Conservation (phyloP, 2,113 vertebrate genomes). For the Paradisaea rubra region DNA sequence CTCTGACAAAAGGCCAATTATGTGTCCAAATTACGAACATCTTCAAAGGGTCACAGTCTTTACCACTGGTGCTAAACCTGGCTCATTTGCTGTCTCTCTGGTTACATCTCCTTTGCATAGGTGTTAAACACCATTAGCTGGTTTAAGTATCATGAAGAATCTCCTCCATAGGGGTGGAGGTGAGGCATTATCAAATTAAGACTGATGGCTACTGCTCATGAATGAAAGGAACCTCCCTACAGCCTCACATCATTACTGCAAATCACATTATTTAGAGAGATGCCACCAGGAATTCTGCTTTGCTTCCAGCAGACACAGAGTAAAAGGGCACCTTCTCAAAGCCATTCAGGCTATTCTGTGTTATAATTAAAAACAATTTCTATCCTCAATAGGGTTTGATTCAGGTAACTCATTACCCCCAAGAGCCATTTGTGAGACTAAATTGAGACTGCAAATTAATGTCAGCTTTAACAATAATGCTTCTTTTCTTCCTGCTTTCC, state of each 20-base stretch:
- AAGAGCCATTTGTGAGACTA: not conserved
- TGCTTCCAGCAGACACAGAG: not conserved
- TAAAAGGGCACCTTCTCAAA: conserved; percentile 2
- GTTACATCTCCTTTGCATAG: not conserved
- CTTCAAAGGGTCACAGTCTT: not conserved
- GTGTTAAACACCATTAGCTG: not conserved
- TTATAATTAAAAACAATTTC: conserved; percentile 40
- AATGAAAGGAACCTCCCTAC: not conserved
- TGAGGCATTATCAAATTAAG: not conserved
- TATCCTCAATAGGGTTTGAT: conserved; percentile 10
- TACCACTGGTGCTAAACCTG: not conserved
- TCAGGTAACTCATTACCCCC: conserved; percentile 39
- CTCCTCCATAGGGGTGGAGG: not conserved
- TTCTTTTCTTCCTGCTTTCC: not conserved
- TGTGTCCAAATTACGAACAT: not conserved
- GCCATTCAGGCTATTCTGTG: not conserved
- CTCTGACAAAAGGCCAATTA: not conserved
- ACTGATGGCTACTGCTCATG: not conserved
- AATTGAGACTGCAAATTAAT: conserved; percentile 5
- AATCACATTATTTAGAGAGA: conserved; percentile 11
- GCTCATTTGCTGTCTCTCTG: not conserved
- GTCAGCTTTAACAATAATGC: not conserved
- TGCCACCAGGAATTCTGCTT: conserved; percentile 4
- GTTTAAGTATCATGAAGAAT: not conserved
- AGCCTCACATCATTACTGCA: not conserved